phyloP scores from a whole-genome alignment of 2,888 invertebrate species.

The Aleiodes alternator region DNA sequence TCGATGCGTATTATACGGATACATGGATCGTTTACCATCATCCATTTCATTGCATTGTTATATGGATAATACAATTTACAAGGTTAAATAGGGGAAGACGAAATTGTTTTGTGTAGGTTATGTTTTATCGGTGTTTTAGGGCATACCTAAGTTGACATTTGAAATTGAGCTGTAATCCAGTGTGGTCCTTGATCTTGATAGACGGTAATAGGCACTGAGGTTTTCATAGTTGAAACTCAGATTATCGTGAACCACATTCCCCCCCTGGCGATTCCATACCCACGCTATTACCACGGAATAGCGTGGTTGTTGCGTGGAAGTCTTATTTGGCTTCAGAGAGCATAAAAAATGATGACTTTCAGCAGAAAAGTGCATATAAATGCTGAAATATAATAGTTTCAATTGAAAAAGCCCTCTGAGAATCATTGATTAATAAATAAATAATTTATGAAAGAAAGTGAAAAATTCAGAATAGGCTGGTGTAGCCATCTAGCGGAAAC shows the following conservation, averaged over 20 bases:
- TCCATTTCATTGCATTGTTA: slow-evolving; percentile 8
- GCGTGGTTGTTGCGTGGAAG: too few species aligned
- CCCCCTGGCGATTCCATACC: too few species aligned
- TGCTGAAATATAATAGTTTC: too few species aligned
- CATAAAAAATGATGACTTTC: too few species aligned
- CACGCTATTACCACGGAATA: too few species aligned
- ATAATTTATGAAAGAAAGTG: too few species aligned
- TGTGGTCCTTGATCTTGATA: slow-evolving; percentile 12
- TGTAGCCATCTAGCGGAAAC: too few species aligned
- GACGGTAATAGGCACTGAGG: not conserved
- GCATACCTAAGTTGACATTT: not conserved
- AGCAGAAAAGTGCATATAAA: too few species aligned
- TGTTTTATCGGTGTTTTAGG: not conserved
- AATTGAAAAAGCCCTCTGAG: too few species aligned
- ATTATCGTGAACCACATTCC: slow-evolving; percentile 2
- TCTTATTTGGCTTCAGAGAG: too few species aligned
- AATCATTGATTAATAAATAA: too few species aligned
- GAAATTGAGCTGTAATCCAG: slow-evolving; percentile 3
- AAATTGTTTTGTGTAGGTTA: not conserved
- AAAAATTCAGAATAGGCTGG: too few species aligned
- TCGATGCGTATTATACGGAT: slow-evolving; percentile 18
- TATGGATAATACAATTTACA: not conserved
- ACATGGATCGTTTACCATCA: not conserved
- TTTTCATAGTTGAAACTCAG: not conserved
- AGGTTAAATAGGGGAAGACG: not conserved